Evolutionary conservation across 2,113 vertebrate species (phyloP).

Genomic region (Coreoperca whiteheadi): DNA sequence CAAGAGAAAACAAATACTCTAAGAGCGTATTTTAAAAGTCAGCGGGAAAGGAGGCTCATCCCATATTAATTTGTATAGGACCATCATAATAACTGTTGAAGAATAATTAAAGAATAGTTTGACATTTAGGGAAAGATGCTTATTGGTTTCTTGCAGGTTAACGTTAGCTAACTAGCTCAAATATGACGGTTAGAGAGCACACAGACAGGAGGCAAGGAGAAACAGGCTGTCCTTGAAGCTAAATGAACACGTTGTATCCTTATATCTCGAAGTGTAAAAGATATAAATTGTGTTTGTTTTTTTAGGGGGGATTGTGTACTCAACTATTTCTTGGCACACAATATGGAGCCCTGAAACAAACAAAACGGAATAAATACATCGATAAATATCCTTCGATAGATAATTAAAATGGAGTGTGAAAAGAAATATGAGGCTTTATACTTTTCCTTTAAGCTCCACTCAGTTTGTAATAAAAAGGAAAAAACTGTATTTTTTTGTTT

Average conservation of each 20-base stretch:
- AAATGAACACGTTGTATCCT: too few species aligned
- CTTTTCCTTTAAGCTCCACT: too few species aligned
- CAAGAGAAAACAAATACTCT: background rate
- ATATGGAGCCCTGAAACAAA: background rate
- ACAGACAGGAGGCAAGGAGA: background rate
- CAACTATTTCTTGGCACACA: too few species aligned
- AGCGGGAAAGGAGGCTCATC: background rate
- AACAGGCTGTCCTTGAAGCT: background rate
- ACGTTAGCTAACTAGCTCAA: background rate
- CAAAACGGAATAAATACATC: background rate
- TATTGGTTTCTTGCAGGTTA: background rate
- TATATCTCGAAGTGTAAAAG: too few species aligned
- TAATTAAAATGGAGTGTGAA: background rate
- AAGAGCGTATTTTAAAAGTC: background rate
- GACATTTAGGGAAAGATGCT: background rate
- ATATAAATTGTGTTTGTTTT: too few species aligned
- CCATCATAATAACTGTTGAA: background rate
- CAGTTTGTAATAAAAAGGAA: too few species aligned
- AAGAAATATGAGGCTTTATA: too few species aligned
- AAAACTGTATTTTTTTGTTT: too few species aligned
- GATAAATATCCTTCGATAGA: background rate
- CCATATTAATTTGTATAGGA: background rate
- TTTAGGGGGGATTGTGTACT: too few species aligned
- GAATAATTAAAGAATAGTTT: background rate
- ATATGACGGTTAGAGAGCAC: background rate